Conservation (phyloP, 1,140 invertebrate species). For the Diploscapter pachys region DNA sequence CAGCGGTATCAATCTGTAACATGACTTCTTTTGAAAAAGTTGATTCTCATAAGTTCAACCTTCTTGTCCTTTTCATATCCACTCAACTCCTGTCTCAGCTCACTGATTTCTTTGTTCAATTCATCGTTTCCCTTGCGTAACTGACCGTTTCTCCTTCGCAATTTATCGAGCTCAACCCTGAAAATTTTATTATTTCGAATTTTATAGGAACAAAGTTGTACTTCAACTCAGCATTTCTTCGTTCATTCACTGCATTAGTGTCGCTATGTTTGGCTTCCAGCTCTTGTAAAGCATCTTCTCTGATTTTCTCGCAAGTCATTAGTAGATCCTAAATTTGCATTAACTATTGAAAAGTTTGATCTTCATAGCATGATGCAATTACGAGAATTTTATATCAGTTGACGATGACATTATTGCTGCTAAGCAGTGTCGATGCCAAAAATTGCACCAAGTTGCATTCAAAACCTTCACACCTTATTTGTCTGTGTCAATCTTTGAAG, state of each 20-base stretch:
- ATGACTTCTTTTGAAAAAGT: not conserved
- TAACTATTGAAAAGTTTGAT: not conserved
- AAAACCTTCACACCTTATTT: conserved; percentile 15
- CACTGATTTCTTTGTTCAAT: not conserved
- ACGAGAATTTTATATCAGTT: too few species aligned
- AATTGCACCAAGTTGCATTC: not conserved
- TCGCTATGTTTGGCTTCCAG: not conserved
- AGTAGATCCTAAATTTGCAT: conserved; percentile 5
- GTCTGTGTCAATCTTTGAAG: conserved; percentile 20
- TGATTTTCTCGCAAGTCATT: conserved; percentile 23
- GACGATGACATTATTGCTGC: too few species aligned
- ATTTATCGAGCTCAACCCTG: not conserved
- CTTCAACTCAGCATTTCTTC: conserved; percentile 4
- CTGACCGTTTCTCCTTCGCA: not conserved
- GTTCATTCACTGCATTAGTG: not conserved
- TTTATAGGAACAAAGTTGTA: not conserved
- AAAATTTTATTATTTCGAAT: not conserved
- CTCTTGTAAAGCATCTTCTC: conserved; percentile 17
- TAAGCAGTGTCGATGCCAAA: too few species aligned
- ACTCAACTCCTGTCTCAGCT: not conserved
- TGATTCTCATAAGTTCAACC: not conserved
- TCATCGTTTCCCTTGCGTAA: conserved; percentile 4
- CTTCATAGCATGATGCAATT: too few species aligned
- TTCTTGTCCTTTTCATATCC: not conserved
- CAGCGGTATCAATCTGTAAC: not conserved